A percentile compares a stretch with the other conserved stretches of the same genome.
phyloP scores from a whole-genome alignment of 2,113 vertebrate genomes.

The Cyanistes caeruleus region DNA sequence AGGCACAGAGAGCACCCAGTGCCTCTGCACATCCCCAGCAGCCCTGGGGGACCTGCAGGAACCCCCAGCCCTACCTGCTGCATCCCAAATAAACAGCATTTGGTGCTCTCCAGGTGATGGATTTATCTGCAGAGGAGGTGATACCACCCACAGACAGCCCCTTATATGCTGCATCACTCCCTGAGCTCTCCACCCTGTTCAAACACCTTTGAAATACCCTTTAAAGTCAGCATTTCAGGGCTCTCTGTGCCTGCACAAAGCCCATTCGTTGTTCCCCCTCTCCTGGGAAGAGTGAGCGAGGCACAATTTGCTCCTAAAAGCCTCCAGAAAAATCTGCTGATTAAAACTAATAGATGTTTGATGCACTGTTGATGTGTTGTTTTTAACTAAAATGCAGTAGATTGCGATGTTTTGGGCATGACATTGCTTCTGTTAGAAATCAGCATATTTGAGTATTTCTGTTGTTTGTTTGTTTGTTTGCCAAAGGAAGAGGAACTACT shows the following conservation, averaged over 20 bases:
- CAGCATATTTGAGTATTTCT: background rate
- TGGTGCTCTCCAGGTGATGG: background rate
- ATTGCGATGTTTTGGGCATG: background rate
- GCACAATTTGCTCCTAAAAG: background rate
- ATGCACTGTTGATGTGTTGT: background rate
- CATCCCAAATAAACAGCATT: background rate
- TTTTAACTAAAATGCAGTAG: constrained; percentile 12
- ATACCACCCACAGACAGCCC: background rate
- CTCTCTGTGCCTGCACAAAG: background rate
- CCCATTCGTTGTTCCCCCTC: background rate
- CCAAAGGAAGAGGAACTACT: constrained; percentile 19
- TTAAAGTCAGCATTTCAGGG: background rate
- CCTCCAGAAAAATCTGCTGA: constrained; percentile 7
- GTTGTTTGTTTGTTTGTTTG: background rate
- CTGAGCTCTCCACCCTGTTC: background rate
- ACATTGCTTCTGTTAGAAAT: constrained; percentile 1
- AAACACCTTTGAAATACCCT: background rate
- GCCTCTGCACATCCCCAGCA: fast-evolving
- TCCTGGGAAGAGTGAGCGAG: background rate
- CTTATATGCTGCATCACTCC: fast-evolving
- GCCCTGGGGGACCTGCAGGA: background rate
- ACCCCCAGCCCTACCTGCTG: background rate
- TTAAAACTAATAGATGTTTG: background rate
- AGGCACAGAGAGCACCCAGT: background rate
- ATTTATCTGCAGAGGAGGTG: background rate